These are phyloP conservation scores for Galaxias olidus DNA, from an alignment of 2,797 vertebrate species.

Conservation along the genomic window DNA sequence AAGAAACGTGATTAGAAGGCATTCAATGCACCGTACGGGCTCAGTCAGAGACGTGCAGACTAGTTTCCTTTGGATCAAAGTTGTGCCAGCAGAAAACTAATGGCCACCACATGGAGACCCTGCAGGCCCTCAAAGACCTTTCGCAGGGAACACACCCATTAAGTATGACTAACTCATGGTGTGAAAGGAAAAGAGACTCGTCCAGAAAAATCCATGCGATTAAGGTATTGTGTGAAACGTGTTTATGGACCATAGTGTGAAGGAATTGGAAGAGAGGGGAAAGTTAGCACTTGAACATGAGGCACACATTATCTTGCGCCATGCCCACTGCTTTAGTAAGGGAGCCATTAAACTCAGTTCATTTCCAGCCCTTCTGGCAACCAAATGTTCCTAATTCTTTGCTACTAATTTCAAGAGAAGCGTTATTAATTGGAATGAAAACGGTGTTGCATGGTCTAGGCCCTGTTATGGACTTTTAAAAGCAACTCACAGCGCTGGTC, in stretches of 20 bases:
- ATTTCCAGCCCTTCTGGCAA: slow-evolving; percentile 49
- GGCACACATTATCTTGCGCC: slow-evolving; percentile 45
- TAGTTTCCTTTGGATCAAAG: slow-evolving; percentile 19
- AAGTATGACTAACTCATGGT: slow-evolving; percentile 31
- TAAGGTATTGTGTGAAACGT: slow-evolving; percentile 27
- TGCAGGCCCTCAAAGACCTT: neutral
- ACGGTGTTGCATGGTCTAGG: slow-evolving; percentile 32
- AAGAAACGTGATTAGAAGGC: slow-evolving; percentile 21
- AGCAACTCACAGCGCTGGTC: neutral
- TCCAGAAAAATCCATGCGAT: slow-evolving; percentile 27
- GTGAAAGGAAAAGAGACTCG: slow-evolving; percentile 16
- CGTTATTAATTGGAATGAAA: slow-evolving; percentile 45
- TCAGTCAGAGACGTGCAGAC: neutral
- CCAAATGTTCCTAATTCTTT: slow-evolving; percentile 55
- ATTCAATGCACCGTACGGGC: slow-evolving; percentile 12
- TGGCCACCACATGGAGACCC: slow-evolving; percentile 42
- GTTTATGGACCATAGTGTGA: slow-evolving; percentile 32
- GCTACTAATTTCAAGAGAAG: slow-evolving; percentile 31
- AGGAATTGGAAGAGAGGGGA: slow-evolving; percentile 13
- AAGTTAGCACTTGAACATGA: slow-evolving; percentile 31
- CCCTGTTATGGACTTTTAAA: slow-evolving; percentile 2
- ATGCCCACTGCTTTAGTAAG: slow-evolving; percentile 21
- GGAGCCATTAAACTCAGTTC: slow-evolving; percentile 43
- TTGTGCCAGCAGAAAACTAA: slow-evolving; percentile 32
- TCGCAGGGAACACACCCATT: neutral